Evolutionary conservation across 2,888 invertebrate genomes (phyloP).

Genomic region (Cheilosia pagana): DNA sequence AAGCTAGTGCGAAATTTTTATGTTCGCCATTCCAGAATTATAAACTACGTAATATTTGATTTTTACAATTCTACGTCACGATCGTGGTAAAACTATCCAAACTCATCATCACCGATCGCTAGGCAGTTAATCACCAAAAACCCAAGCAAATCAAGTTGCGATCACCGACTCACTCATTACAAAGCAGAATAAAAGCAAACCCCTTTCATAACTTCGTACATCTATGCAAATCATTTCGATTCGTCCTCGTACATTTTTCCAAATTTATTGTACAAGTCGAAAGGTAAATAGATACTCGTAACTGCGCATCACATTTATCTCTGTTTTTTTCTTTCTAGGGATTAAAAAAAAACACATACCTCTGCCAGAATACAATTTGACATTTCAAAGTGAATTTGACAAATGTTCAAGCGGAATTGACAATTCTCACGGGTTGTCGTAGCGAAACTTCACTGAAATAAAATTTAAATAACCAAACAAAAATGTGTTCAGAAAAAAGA

Average conservation of each 20-base stretch:
- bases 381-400: conserved; percentile 58
- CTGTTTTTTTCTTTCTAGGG: conserved; percentile 1
- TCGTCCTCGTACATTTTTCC: neutral
- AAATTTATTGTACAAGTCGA: conserved; percentile 31
- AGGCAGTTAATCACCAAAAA: no score
- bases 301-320: conserved; percentile 14
- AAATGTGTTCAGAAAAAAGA: conserved; percentile 19
- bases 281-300: conserved; percentile 52
- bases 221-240: neutral
- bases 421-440: conserved; percentile 65
- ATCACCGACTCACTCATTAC: neutral
- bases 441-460: neutral
- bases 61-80: no score
- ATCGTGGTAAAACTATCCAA: no score
- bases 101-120: no score
- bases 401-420: conserved; percentile 50
- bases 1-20: no score
- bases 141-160: no score
- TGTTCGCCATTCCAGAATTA: no score
- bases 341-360: conserved; percentile 40
- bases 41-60: no score
- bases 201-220: neutral
- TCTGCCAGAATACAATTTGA: conserved; percentile 53
- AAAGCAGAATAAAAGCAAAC: neutral
- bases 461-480: conserved; percentile 59